Base-by-base conservation (phyloP, 2,797 vertebrate genomes). In the Galago senegalensis region DNA sequence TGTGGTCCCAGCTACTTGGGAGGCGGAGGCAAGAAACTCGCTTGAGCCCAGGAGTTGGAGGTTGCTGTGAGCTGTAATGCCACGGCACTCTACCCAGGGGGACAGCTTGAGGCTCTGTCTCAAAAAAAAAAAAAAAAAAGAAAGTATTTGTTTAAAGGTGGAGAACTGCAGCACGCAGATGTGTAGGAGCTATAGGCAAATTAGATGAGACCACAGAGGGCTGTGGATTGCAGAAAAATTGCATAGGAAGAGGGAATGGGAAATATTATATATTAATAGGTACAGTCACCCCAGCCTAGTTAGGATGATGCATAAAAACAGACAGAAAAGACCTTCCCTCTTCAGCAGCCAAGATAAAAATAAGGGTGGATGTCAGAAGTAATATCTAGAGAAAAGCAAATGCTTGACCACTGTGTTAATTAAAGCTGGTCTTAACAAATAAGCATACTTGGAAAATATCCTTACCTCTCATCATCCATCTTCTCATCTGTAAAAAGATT, bases 371-470 rank as follows among this genome's bases (percentile, higher is more conserved):
- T 89, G 85, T 82, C 23, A 70, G 31, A 87, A 90, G 63, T 49
- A 90, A 31, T 49, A 72, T 49, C n/a, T 69, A 77, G 27, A 89
- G 43, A 60, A 96, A 87, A 87, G 79, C 72, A 91, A 93, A 63
- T 79, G 10, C 23, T 87, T 83, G 92, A 67, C 61, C 56, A 53
- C 70, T 93, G 58, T 61, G 31, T 25, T n/a, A n/a, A 76, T 80
- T 95, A 91, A 91, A 84, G 37, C 13, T 65, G 10, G 23, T 56
- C 63, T 95, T 67, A 58, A 46, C 43, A 58, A 94, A 76, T 75
- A 89, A 93, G 46, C 75, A 80, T 61, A 61, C 37, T 56, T 84
- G 84, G 75, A 80, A 90, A 97, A 92, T 34, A 93, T 21, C 65
- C 80, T 91, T 53, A 40, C 75, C 25, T 75, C 80, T 87, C 80